A percentile compares a stretch with the other conserved stretches of the same genome.
Conservation (phyloP, 2,888 invertebrate genomes). For the Synanthedon tipuliformis region DNA sequence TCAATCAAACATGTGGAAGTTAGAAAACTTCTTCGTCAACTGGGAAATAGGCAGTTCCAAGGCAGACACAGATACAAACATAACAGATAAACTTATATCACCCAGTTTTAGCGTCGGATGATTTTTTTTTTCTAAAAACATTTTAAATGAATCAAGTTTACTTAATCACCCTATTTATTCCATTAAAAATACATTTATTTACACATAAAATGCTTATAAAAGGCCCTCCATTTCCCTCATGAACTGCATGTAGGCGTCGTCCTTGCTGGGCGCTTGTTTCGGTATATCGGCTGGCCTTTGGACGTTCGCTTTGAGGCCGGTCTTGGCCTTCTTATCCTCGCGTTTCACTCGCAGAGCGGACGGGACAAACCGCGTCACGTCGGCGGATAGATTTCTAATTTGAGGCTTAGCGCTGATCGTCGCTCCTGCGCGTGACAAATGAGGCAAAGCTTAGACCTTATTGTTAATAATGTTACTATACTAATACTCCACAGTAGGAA, state of each 20-base stretch:
- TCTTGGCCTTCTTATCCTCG: conserved; percentile 78
- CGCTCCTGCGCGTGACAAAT: conserved; percentile 60
- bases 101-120: too few species aligned
- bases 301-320: conserved; percentile 63
- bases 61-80: too few species aligned
- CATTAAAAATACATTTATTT: too few species aligned
- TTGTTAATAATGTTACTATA: too few species aligned
- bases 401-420: conserved; percentile 98
- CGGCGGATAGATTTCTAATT: conserved; percentile 91
- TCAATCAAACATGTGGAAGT: too few species aligned
- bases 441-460: background rate
- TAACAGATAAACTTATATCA: too few species aligned
- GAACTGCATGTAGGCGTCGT: conserved; percentile 98
- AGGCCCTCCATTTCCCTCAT: conserved; percentile 98
- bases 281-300: conserved; percentile 63
- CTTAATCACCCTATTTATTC: too few species aligned
- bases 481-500: too few species aligned
- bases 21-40: too few species aligned
- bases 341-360: conserved; percentile 92
- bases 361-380: conserved; percentile 95
- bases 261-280: conserved; percentile 79
- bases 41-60: too few species aligned
- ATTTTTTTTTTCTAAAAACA: too few species aligned
- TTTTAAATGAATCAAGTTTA: too few species aligned
- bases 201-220: conserved; percentile 62